Conservation (phyloP, 2,797 vertebrate genomes). For the Enteromius afrohamiltoni region DNA sequence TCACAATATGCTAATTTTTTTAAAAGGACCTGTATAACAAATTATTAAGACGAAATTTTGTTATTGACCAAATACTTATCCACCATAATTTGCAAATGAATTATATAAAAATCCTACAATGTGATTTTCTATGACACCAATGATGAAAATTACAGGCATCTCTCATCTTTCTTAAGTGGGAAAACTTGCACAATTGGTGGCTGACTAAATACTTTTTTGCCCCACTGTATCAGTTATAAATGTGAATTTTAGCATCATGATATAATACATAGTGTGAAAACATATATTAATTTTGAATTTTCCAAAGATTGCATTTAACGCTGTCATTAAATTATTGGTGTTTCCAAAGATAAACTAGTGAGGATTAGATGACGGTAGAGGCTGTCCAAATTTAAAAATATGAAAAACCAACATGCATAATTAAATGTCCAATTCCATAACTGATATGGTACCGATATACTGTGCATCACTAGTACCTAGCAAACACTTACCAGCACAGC, state of each 20-base stretch:
- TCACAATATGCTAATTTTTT: no score
- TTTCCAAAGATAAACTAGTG: background rate
- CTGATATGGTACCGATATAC: background rate
- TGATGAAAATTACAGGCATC: no score
- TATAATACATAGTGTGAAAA: background rate
- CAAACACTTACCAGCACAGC: conserved; percentile 6
- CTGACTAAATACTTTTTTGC: no score
- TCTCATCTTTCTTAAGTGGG: no score
- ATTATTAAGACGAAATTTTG: no score
- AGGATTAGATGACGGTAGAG: background rate
- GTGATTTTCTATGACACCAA: no score
- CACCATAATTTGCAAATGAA: no score
- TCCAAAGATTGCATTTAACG: background rate
- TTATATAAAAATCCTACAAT: no score
- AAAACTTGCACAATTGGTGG: no score
- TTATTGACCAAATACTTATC: no score
- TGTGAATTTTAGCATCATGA: background rate
- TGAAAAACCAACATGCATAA: background rate
- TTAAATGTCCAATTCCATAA: background rate
- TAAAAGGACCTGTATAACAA: no score
- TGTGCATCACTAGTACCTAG: background rate
- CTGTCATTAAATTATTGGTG: background rate
- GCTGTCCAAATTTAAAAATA: background rate
- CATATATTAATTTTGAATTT: background rate
- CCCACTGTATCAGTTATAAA: no score